Base-by-base conservation (phyloP, 37 sponge, comb jelly and placozoan genomes). In the Chondrilla cf. caribensis region DNA sequence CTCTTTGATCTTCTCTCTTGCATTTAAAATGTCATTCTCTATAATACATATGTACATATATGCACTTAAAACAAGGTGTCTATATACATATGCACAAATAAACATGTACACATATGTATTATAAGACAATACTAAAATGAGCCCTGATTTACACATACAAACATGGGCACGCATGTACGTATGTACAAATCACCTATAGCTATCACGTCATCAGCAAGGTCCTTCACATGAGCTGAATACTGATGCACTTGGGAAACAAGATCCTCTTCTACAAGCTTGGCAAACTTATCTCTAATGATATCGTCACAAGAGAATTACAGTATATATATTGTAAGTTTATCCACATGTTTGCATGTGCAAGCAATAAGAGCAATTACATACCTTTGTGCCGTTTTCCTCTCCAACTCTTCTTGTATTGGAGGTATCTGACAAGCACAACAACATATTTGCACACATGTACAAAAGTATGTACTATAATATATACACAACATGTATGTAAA, bases 21-120 rank as follows among this genome's bases (percentile, higher is more conserved):
- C 67, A 35, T 79, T 73, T 22, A 54, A 73, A 70, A 86, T 90
- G 25, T 86, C 83, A 5, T 75, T 58, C 76, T 90, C 90, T 90
- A 54, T 17, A 87, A 28, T 73, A 73, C 76, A 73, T 73, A 73
- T 21, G 44, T 70, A 70, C 8, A 18, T 47, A 47, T 11, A 11
- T 60, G 35, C 68, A 67, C 35, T 33, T 33, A 67, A 47, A 47
- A 47, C 51, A 47, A 14, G 6, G 51, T n/a, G n/a, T n/a, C n/a
- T n/a, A n/a, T n/a, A n/a, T n/a, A n/a, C n/a, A n/a, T n/a, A n/a
- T n/a, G n/a, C n/a, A n/a, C n/a, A n/a, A n/a, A n/a, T n/a, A n/a
- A n/a, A n/a, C n/a, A n/a, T n/a, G n/a, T n/a, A n/a, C n/a, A n/a
- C n/a, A n/a, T n/a, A n/a, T n/a, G n/a, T 77, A n/a, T 2, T n/a